Evolutionary conservation across 2,797 vertebrate species (phyloP), one percentile per base, ranked within the genome.

Genomic region (Zenarchopterus dispar): DNA sequence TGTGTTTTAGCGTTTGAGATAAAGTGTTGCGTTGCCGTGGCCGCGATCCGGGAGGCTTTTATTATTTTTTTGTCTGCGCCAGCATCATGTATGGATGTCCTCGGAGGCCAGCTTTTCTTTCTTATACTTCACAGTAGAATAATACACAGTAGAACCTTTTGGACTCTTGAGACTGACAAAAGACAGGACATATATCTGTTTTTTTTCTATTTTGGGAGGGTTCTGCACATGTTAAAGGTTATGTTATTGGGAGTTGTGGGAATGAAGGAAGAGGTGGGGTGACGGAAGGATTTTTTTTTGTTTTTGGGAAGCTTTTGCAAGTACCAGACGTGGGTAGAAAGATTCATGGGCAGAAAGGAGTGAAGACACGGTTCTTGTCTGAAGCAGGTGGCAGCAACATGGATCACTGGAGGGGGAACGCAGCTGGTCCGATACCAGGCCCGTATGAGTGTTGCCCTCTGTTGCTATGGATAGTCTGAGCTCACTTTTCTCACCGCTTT

Each of bases 1-100:
- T 88, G 88, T 89, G 81, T 90, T 87, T 84, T 77, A 67, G 76
- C 73, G 81, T 57, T 17, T 31, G 65, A 79, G 89, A 88, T 88
- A 86, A 78, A 86, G 84, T 78, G 82, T 71, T 73, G 71, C 55
- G 6, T 71, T 54, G 75, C 68, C 64, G 61, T 23, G 31, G 70
- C 60, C 18, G 26, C 5, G 19, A 68, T 80, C 81, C 49, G 41
- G 70, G 64, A 62, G 70, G 26, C 49, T 80, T 85, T 80, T 89
- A 65, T 86, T 88, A 54, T 86, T 73, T 81, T 85, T 79, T 71
- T 69, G 70, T 86, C 82, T 68, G 73, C 84, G 84, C 88, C 86
- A 84, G 61, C 55, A 45, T 69, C 84, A 75, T 8, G 65, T 79
- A 61, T 60, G 84, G 77, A 77, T 64, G 71, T 73, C 76, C 68